phyloP scores from a whole-genome alignment of 2,888 invertebrate genomes.

The Fabriciana adippe region DNA sequence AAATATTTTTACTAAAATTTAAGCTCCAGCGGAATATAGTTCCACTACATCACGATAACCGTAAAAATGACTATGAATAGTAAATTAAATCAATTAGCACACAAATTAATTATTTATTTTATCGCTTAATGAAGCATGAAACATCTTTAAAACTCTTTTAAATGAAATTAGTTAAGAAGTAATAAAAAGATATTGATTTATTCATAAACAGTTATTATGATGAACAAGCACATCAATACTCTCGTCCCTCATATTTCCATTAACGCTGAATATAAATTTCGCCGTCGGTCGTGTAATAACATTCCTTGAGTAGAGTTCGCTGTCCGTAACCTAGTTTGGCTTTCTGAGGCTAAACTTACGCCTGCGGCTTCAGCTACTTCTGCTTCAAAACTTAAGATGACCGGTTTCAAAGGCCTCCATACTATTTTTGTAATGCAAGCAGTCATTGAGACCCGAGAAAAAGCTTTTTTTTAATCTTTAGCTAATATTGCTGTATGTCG shows the following conservation, averaged over 20 bases:
- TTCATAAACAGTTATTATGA: slow-evolving; percentile 9
- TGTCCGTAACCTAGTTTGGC: slow-evolving; percentile 36
- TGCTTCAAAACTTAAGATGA: slow-evolving; percentile 24
- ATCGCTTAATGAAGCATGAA: too few relatives aligned
- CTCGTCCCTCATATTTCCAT: slow-evolving; percentile 22
- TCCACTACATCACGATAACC: too few relatives aligned
- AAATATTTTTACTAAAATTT: too few relatives aligned
- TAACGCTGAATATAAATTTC: slow-evolving; percentile 33
- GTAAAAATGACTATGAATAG: too few relatives aligned
- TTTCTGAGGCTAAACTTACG: slow-evolving; percentile 28
- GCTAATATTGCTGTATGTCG: too few relatives aligned
- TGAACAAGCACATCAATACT: slow-evolving; percentile 24
- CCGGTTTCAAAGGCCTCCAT: slow-evolving; percentile 5
- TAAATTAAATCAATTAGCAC: too few relatives aligned
- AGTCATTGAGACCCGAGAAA: not conserved
- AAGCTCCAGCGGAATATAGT: too few relatives aligned
- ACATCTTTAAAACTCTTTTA: slow-evolving; percentile 1
- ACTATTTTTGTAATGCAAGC: not conserved
- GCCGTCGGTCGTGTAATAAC: slow-evolving; percentile 34
- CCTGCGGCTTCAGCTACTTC: slow-evolving; percentile 17
- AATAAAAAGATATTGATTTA: slow-evolving; percentile 17
- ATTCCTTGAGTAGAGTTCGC: slow-evolving; percentile 17
- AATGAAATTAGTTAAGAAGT: not conserved
- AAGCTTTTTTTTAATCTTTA: too few relatives aligned
- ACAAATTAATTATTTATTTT: too few relatives aligned